These are phyloP conservation scores for Phylloscopus trochilus DNA, from an alignment of 2,113 vertebrate species.

Conservation along the genomic window DNA sequence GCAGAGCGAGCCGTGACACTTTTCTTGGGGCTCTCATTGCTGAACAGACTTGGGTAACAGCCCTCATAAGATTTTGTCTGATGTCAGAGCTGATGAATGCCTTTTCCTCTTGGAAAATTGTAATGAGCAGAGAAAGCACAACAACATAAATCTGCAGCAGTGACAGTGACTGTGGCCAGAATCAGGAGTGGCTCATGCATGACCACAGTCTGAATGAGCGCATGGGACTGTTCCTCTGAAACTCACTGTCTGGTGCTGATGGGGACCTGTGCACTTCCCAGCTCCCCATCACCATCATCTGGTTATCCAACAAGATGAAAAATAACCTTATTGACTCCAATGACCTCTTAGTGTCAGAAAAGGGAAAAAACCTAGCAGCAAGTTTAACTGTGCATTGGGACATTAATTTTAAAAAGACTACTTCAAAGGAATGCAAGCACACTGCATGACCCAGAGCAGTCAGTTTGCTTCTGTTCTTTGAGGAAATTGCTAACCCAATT, in stretches of 20 bases:
- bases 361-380: not conserved
- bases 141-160: not conserved
- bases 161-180: slow-evolving; percentile 8
- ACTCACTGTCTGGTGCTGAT: not conserved
- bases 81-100: slow-evolving; percentile 46
- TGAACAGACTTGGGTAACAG: not conserved
- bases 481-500: slow-evolving; percentile 49
- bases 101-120: slow-evolving; percentile 38
- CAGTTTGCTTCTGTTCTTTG: slow-evolving; percentile 52
- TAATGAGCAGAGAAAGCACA: slow-evolving; percentile 43
- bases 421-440: slow-evolving; percentile 42
- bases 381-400: slow-evolving; percentile 13
- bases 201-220: not conserved
- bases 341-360: slow-evolving; percentile 2
- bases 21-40: not conserved
- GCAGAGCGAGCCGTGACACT: not conserved
- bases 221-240: not conserved
- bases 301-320: not conserved
- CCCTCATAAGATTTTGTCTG: slow-evolving; percentile 17
- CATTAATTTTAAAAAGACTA: slow-evolving; percentile 55
- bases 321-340: slow-evolving; percentile 27
- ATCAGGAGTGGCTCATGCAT: not conserved
- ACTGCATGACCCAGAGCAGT: slow-evolving; percentile 43
- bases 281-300: not conserved
- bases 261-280: not conserved